Evolutionary conservation across 1,140 invertebrate species (phyloP), one percentile per base, ranked within the genome.

Genomic region (Drosophila funebris): DNA sequence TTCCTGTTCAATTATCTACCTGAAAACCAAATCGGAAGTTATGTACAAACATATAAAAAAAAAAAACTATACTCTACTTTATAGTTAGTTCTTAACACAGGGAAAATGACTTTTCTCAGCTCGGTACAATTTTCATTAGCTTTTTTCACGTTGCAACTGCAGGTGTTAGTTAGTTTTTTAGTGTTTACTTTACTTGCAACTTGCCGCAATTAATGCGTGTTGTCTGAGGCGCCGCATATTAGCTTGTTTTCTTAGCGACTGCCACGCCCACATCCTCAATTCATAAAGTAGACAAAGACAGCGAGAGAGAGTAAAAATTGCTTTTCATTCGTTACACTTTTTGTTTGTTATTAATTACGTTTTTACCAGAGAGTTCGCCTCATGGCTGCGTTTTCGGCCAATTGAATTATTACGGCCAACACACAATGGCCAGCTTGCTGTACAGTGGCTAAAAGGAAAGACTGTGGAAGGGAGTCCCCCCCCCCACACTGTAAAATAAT

Each of bases 321-420:
- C 74, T 75, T 84, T 81, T 67, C 82, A 78, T 73, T 82, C 71
- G 62, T 62, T 71, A 20, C 27, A 50, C 31, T 58, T 62, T 50
- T 61, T 50, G 83, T 85, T 85, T 87, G 82, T 85, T 85, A 85
- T 85, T 85, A 85, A 85, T 85, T 85, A 85, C 78, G 71, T 77
- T 77, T 72, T 71, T 46, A n/a, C 5, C 24, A 4, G 3, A 9
- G 18, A 76, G 63, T 66, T 81, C 66, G 60, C 67, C 69, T 77
- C 74, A 39, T 74, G 53, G 57, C 71, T 76, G 57, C 67, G 63
- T 76, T 85, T 87, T 87, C 66, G 83, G 67, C 74, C 78, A 88
- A 87, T 87, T 87, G 83, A 88, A 87, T 87, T 88, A 87, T 88
- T 76, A 68, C 67, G 57, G 46, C 61, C 70, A 63, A 57, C 58